A percentile compares a stretch with the other conserved stretches of the same genome.
Evolutionary conservation across 1,140 invertebrate species (phyloP).

Genomic region (Brachionus plicatilis): DNA sequence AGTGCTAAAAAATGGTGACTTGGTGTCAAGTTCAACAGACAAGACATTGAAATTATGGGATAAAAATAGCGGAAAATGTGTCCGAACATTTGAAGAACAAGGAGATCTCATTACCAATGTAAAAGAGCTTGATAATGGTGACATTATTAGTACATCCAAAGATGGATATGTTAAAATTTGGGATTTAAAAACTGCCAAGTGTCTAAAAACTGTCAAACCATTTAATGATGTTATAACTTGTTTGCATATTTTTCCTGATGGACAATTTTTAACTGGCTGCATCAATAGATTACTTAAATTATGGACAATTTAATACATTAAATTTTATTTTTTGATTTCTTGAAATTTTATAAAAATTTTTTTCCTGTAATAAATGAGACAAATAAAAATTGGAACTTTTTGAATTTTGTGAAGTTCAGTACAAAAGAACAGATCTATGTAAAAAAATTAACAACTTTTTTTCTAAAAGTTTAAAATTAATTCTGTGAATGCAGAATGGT

Average conservation of each 20-base stretch:
- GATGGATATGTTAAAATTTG: conserved; percentile 11
- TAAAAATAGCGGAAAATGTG: neutral
- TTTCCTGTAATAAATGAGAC: neutral
- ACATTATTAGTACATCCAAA: neutral
- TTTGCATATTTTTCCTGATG: neutral
- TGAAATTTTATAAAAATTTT: neutral
- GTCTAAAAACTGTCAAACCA: neutral
- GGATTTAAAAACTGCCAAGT: neutral
- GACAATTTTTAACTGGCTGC: neutral
- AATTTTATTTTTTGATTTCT: neutral
- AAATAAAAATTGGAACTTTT: no score
- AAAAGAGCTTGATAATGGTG: neutral
- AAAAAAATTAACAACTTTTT: no score
- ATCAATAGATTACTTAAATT: neutral
- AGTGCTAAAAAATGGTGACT: neutral
- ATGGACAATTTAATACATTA: neutral
- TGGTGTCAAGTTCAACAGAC: neutral
- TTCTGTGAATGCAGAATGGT: no score
- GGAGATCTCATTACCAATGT: neutral
- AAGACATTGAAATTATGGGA: conserved; percentile 12
- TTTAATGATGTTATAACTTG: neutral
- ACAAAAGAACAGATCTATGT: no score
- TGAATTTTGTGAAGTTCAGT: no score
- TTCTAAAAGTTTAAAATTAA: no score
- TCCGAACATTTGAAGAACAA: neutral